phyloP scores from a whole-genome alignment of 2,113 vertebrate genomes.

The Saiga tatarica region DNA sequence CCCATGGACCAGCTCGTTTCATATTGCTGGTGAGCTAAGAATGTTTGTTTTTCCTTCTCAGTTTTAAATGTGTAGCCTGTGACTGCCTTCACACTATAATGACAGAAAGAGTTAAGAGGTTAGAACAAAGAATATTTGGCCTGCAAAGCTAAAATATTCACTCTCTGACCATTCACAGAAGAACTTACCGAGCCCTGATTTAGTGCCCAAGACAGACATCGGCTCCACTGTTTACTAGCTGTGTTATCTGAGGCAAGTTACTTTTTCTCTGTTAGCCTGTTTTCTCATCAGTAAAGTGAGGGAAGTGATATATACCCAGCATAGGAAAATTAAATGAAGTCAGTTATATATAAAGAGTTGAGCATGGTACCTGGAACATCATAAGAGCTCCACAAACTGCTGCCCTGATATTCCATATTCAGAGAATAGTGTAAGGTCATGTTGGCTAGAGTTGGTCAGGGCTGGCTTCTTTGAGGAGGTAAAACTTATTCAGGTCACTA shows the following conservation, averaged over 20 bases:
- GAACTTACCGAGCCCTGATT: neutral
- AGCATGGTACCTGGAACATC: neutral
- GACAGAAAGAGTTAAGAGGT: neutral
- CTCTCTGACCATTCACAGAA: neutral
- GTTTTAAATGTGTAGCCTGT: neutral
- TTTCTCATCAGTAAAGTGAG: neutral
- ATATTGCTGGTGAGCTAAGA: neutral
- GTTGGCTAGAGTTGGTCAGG: neutral
- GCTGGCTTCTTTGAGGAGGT: neutral
- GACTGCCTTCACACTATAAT: neutral
- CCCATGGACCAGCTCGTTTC: neutral
- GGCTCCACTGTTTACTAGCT: neutral
- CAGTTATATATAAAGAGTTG: neutral
- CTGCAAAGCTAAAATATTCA: neutral
- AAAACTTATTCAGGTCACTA: neutral
- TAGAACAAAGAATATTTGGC: neutral
- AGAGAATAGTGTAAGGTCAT: neutral
- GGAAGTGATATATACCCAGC: neutral
- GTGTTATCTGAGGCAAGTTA: neutral
- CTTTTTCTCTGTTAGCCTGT: neutral
- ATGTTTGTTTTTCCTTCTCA: neutral
- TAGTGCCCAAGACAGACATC: neutral
- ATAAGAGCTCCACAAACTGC: neutral
- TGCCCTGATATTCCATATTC: neutral
- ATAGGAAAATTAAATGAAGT: neutral